phyloP scores from a whole-genome alignment of 2,797 vertebrate genomes.

The Scarus forsteni region DNA sequence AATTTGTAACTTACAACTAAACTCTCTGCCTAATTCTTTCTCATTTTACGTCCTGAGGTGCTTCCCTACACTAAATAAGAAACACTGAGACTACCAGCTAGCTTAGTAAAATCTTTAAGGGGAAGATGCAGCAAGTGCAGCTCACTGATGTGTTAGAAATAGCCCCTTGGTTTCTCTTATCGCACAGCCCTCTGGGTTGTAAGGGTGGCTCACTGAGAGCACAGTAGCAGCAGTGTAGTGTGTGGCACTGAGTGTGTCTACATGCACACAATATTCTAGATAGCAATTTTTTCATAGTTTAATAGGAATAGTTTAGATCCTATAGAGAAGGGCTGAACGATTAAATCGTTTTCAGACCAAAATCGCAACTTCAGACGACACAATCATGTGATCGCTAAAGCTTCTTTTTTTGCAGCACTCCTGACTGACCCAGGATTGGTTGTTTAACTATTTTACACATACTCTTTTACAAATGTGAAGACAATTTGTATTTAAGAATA shows the following conservation, averaged over 20 bases:
- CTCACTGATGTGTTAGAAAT: slow-evolving; percentile 43
- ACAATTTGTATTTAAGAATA: too few species aligned
- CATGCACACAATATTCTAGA: slow-evolving; percentile 47
- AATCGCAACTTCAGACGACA: too few species aligned
- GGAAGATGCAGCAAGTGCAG: slow-evolving; percentile 43
- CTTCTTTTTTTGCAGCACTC: too few species aligned
- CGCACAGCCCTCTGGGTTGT: slow-evolving; percentile 66
- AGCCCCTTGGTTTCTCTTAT: slow-evolving; percentile 48
- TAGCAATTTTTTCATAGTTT: neutral
- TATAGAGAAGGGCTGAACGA: too few species aligned
- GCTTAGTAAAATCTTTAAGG: slow-evolving; percentile 37
- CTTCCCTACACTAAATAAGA: slow-evolving; percentile 52
- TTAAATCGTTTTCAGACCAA: too few species aligned
- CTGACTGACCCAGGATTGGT: too few species aligned
- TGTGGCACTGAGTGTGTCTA: slow-evolving; percentile 61
- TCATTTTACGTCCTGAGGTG: slow-evolving; percentile 66
- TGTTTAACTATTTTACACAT: too few species aligned
- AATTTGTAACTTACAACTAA: slow-evolving; percentile 37
- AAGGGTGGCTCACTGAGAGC: slow-evolving; percentile 63
- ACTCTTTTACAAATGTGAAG: too few species aligned
- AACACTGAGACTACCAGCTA: slow-evolving; percentile 55
- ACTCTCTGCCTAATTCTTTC: slow-evolving; percentile 44
- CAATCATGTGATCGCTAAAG: too few species aligned
- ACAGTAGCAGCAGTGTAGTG: slow-evolving; percentile 72
- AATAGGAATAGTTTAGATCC: too few species aligned